phyloP scores from a whole-genome alignment of 2,888 invertebrate genomes.

The Shargacucullia verbasci region DNA sequence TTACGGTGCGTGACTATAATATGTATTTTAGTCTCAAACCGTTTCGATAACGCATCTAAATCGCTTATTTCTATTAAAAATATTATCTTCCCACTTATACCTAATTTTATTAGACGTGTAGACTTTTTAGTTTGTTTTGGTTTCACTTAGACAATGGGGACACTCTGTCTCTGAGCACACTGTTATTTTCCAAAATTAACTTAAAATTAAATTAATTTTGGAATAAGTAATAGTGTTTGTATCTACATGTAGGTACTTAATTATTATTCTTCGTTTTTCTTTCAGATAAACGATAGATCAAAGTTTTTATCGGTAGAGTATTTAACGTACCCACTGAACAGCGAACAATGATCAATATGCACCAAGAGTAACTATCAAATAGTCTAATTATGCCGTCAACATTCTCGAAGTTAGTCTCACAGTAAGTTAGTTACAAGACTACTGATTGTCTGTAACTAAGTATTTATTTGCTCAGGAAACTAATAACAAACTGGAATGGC shows the following conservation, averaged over 20 bases:
- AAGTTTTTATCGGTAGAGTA: no score
- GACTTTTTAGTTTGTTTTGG: neutral
- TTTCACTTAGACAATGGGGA: no score
- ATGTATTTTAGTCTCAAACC: conserved; percentile 69
- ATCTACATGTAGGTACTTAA: no score
- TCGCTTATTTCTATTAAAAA: conserved; percentile 62
- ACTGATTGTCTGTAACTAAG: conserved; percentile 57
- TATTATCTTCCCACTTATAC: conserved; percentile 32
- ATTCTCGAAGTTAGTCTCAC: conserved; percentile 43
- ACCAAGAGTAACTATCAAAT: conserved; percentile 39
- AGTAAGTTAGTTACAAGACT: conserved; percentile 53
- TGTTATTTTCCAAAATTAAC: no score
- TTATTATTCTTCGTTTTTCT: no score
- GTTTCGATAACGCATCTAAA: conserved; percentile 71
- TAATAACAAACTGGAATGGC: conserved; percentile 56
- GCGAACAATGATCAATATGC: conserved; percentile 34
- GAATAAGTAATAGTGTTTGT: no score
- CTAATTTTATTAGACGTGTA: conserved; percentile 4
- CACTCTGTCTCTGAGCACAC: no score
- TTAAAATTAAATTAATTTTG: no score
- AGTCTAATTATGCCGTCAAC: conserved; percentile 52
- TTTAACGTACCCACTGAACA: conserved; percentile 5
- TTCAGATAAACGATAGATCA: no score
- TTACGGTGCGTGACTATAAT: conserved; percentile 75
- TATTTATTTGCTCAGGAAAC: conserved; percentile 60